Percentiles rank a stretch among this genome's conserved stretches.
These are phyloP conservation scores for Sinella curviseta DNA, from an alignment of 1,140 invertebrate genomes.

Conservation along the genomic window DNA sequence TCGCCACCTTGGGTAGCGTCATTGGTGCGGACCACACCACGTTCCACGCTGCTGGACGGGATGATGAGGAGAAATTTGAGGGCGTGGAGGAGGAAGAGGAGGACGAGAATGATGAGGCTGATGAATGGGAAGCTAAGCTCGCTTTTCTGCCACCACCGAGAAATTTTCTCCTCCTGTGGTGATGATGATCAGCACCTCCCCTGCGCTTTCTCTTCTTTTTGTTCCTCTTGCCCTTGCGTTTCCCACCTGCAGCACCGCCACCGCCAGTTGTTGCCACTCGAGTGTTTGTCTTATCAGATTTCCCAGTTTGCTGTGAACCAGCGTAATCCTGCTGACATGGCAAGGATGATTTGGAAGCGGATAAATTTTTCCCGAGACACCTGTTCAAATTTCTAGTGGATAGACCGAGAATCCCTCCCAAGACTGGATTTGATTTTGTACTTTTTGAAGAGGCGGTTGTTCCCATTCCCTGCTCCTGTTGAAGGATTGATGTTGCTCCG, in stretches of 20 bases:
- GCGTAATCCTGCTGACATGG: not conserved
- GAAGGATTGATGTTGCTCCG: not conserved
- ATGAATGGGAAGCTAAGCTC: not conserved
- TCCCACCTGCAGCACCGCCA: not conserved
- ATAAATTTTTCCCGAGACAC: not conserved
- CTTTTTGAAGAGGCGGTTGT: not conserved
- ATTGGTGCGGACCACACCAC: conserved; percentile 59
- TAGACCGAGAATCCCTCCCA: not conserved
- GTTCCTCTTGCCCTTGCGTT: not conserved
- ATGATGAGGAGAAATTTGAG: not conserved
- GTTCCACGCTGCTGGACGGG: conserved; percentile 45
- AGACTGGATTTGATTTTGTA: not conserved
- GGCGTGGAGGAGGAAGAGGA: not conserved
- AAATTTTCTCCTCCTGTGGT: conserved; percentile 1
- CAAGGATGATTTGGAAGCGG: not conserved
- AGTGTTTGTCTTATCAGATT: not conserved
- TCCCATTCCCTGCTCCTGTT: not conserved
- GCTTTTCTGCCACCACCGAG: not conserved
- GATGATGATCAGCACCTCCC: not conserved
- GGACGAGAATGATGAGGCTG: not conserved
- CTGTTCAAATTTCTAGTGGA: not conserved
- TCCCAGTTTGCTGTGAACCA: not conserved
- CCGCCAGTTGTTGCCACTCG: too few relatives aligned
- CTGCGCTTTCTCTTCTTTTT: conserved; percentile 24
- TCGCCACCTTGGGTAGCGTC: conserved; percentile 53